These are phyloP conservation scores for Pelobates cultripes DNA, from an alignment of 2,797 vertebrate genomes.

Conservation along the genomic window DNA sequence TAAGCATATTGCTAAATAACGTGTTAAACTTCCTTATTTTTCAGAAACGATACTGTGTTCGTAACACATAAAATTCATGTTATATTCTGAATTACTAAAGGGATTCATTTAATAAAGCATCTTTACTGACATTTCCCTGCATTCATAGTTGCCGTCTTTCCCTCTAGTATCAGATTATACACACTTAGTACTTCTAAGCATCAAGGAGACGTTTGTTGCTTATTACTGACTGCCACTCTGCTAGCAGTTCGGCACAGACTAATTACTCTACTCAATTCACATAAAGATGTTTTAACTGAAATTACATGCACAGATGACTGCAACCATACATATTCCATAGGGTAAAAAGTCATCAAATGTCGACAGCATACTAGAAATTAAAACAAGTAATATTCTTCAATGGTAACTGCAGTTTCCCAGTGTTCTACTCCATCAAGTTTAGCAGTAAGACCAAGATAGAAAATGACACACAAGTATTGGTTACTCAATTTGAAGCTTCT, in stretches of 20 bases:
- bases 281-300: constrained; percentile 2
- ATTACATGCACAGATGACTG: not conserved
- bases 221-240: not conserved
- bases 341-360: constrained; percentile 2
- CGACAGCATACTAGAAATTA: not conserved
- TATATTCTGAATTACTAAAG: not conserved
- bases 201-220: not conserved
- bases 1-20: not conserved
- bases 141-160: not conserved
- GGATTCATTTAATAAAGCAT: not conserved
- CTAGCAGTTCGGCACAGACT: not conserved
- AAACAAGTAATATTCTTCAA: constrained; percentile 3
- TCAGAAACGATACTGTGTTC: too few relatives aligned
- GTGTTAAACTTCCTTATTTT: too few relatives aligned
- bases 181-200: not conserved
- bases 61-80: not conserved
- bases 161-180: not conserved
- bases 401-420: not conserved
- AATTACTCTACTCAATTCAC: not conserved
- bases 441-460: not conserved
- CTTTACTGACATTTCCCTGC: not conserved
- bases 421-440: not conserved
- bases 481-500: not conserved
- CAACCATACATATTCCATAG: constrained; percentile 12
- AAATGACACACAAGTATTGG: not conserved